Evolutionary conservation across 2,113 vertebrate genomes (phyloP).

Genomic region (Ifrita kowaldi): DNA sequence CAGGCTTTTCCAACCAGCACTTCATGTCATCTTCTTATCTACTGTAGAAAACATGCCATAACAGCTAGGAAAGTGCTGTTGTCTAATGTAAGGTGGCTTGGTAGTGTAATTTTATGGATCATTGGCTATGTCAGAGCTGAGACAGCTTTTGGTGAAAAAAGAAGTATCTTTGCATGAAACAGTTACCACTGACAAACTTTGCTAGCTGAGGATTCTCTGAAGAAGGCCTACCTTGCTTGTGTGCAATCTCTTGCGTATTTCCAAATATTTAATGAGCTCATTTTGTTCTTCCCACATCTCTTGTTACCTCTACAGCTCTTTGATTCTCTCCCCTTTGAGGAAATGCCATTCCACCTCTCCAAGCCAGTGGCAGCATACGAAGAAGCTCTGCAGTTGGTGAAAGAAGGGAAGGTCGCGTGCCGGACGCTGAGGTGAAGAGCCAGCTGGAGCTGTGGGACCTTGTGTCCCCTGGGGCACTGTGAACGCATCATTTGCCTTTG

Average conservation of each 20-base stretch:
- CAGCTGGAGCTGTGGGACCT: background rate
- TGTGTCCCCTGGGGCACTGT: background rate
- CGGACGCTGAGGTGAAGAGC: slow-evolving; percentile 83
- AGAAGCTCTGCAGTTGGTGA: slow-evolving; percentile 85
- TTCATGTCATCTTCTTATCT: background rate
- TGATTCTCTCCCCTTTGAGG: slow-evolving; percentile 78
- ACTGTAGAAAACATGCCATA: background rate
- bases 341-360: slow-evolving; percentile 76
- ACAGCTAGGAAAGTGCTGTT: background rate
- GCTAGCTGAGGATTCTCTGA: background rate
- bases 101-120: background rate
- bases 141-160: background rate
- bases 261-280: background rate
- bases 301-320: slow-evolving; percentile 78
- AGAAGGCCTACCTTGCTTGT: background rate
- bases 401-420: slow-evolving; percentile 79
- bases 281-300: background rate
- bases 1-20: background rate
- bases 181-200: background rate
- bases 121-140: background rate
- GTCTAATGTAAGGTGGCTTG: background rate
- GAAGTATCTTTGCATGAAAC: background rate
- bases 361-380: slow-evolving; percentile 88
- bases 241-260: background rate
- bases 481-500: background rate